Evolutionary conservation across 2,113 vertebrate species (phyloP).

Genomic region (Miniopterus natalensis): DNA sequence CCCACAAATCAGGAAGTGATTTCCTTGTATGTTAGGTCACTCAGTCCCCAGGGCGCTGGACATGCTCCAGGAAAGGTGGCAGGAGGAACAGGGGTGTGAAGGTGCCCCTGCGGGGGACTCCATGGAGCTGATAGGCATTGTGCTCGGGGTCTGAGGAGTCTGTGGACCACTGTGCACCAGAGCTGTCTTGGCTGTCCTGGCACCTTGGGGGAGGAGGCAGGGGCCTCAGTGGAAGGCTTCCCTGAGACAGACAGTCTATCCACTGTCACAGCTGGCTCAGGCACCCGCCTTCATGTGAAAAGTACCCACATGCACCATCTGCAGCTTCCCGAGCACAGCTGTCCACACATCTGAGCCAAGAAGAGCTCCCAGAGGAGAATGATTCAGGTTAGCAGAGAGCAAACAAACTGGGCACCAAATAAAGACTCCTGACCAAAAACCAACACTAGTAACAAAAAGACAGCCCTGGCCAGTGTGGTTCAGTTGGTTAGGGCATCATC

Average conservation of each 20-base stretch:
- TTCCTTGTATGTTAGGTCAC: neutral
- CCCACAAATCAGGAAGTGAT: fast-evolving
- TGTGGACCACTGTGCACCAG: too few species aligned
- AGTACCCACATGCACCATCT: fast-evolving
- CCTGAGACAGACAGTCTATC: neutral
- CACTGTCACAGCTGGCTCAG: neutral
- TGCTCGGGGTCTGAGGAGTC: too few species aligned
- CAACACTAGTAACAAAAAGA: fast-evolving
- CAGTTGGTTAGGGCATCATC: too few species aligned
- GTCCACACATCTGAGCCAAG: neutral
- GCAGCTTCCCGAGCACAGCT: too few species aligned
- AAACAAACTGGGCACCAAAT: neutral
- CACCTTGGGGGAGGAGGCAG: neutral
- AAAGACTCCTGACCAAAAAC: neutral
- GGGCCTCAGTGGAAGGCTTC: neutral
- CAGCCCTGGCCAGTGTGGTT: too few species aligned
- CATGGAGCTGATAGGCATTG: too few species aligned
- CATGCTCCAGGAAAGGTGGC: neutral
- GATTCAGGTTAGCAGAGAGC: neutral
- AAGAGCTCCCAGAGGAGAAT: neutral
- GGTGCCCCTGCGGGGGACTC: neutral
- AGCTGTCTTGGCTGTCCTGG: neutral
- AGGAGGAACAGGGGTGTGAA: neutral
- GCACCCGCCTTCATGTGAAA: fast-evolving
- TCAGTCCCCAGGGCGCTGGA: fast-evolving